Evolutionary conservation across 2,888 invertebrate genomes (phyloP).

Genomic region (Lasioglossum morio): DNA sequence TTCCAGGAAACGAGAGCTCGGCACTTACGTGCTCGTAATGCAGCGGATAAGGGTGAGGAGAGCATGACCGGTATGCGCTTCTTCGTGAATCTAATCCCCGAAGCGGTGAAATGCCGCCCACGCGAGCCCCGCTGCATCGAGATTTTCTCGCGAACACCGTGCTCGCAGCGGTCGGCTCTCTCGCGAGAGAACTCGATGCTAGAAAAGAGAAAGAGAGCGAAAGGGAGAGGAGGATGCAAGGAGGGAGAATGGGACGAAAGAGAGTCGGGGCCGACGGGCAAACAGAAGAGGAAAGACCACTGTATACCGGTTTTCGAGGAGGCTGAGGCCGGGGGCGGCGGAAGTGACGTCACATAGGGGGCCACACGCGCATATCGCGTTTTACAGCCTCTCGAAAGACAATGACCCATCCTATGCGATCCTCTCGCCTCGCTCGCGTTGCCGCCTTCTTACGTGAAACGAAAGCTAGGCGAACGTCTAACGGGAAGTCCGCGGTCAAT

Average conservation of each 20-base stretch:
- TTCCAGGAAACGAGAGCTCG: slow-evolving; percentile 63
- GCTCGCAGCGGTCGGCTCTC: background rate
- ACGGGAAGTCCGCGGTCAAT: background rate
- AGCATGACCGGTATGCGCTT: slow-evolving; percentile 60
- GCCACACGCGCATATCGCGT: slow-evolving; percentile 56
- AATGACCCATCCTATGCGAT: slow-evolving; percentile 58
- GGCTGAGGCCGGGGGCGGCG: slow-evolving; percentile 71
- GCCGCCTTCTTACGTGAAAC: slow-evolving; percentile 21
- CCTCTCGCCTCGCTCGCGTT: slow-evolving; percentile 6
- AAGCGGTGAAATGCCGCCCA: slow-evolving; percentile 69
- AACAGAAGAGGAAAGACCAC: slow-evolving; percentile 21
- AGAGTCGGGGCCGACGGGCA: background rate
- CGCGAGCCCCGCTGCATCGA: slow-evolving; percentile 57
- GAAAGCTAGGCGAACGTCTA: slow-evolving; percentile 30
- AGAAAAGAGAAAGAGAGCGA: background rate
- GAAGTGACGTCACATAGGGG: slow-evolving; percentile 75
- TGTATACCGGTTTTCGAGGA: slow-evolving; percentile 66
- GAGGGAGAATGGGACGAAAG: background rate
- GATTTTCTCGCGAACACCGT: slow-evolving; percentile 55
- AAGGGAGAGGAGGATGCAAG: background rate
- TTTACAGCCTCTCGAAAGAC: slow-evolving; percentile 58
- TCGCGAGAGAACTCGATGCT: slow-evolving; percentile 10
- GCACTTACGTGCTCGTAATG: slow-evolving; percentile 59
- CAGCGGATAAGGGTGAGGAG: slow-evolving; percentile 59
- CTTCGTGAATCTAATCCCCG: slow-evolving; percentile 67